Conservation (phyloP, 2,797 vertebrate genomes). For the Enoplosus armatus region DNA sequence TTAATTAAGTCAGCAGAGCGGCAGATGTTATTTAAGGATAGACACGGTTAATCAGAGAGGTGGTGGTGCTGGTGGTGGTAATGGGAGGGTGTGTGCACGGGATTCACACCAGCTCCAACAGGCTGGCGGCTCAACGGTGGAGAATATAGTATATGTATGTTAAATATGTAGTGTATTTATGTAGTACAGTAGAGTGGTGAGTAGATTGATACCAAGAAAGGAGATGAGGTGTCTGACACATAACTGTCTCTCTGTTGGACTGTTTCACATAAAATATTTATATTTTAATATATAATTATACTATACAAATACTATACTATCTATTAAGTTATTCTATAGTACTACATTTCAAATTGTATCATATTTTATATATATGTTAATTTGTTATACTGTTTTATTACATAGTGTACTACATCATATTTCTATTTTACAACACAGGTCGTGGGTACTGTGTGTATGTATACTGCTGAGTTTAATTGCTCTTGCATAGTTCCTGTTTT, state of each 20-base stretch:
- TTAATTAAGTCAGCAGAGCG: constrained; percentile 70
- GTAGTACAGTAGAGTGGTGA: background rate
- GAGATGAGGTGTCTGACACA: background rate
- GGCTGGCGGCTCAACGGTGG: background rate
- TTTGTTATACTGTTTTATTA: too few relatives aligned
- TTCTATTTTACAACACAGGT: too few relatives aligned
- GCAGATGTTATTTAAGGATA: constrained; percentile 71
- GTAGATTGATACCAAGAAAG: background rate
- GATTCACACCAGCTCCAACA: constrained; percentile 23
- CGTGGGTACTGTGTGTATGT: too few relatives aligned
- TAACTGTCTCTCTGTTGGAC: too few relatives aligned
- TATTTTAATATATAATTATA: too few relatives aligned
- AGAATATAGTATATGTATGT: background rate
- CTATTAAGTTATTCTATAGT: too few relatives aligned
- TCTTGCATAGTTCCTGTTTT: too few relatives aligned
- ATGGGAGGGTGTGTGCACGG: constrained; percentile 1
- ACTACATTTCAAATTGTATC: too few relatives aligned
- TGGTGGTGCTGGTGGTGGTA: background rate
- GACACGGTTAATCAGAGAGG: constrained; percentile 60
- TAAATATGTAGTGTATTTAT: background rate
- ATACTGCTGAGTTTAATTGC: background rate
- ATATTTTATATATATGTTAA: too few relatives aligned
- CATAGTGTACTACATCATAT: too few relatives aligned
- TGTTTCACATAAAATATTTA: too few relatives aligned
- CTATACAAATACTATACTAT: too few relatives aligned